Base-by-base conservation (phyloP, 2,113 vertebrate species). In the Phocoena phocoena region DNA sequence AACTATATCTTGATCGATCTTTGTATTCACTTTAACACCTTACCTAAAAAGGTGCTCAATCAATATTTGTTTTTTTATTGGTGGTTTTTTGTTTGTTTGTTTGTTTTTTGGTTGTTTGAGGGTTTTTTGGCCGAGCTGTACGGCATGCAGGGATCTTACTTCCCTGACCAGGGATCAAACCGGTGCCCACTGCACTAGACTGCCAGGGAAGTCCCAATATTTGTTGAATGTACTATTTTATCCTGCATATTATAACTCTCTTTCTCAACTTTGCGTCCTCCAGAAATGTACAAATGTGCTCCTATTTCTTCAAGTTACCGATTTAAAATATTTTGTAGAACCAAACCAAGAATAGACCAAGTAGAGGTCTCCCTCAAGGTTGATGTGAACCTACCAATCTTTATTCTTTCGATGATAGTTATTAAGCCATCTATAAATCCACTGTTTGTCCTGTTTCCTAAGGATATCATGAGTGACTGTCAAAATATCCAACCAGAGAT, bases 261-360 rank as follows among this genome's bases (percentile, higher is more conserved):
- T 77, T 73, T 73, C 3, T 31, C 44, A 58, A 23, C n/a, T 90
- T 93, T 74, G 21, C 70, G n/a, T 90, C 68, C 58, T 13, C 71
- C 74, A 41, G 33, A 90, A 62, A 55, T 80, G 20, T n/a, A 15
- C 28, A 79, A 68, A 55, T 95, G 44, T 65, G 28, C 17, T 86
- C 62, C 58, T 44, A 2, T 96, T 96, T 94, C 81, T 90, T 58
- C 44, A 82, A n/a, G 25, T 83, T 87, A 82, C 12, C 65, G 21
- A n/a, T 70, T 79, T 90, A 58, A 86, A 92, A 68, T 80, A 5
- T 86, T 93, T 95, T 91, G 9, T 80, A 93, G 74, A 26, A 60
- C 41, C 20, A 77, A 87, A 84, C 15, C 41, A 81, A 76, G 90
- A 87, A 26, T n/a, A 87, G 41, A 85, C 8, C 63, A 60, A 85